phyloP scores from a whole-genome alignment of 2,113 vertebrate species.

The Nesoenas mayeri region DNA sequence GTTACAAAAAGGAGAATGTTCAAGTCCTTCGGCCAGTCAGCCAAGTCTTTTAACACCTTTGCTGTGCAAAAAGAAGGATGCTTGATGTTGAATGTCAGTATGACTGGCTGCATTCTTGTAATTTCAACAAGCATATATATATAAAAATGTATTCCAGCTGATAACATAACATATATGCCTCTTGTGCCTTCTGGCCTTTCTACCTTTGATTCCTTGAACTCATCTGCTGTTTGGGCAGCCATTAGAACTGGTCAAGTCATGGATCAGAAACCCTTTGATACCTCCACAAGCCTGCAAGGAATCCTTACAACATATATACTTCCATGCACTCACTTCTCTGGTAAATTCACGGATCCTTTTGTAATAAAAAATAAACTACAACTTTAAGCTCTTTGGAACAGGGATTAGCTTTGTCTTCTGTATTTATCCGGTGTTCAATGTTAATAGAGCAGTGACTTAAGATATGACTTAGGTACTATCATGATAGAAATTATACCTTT shows the following conservation, averaged over 20 bases:
- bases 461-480: background rate
- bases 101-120: background rate
- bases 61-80: background rate
- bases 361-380: background rate
- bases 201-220: background rate
- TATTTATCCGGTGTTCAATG: background rate
- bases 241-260: background rate
- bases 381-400: background rate
- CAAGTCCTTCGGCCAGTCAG: background rate
- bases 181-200: background rate
- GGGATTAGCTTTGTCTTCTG: background rate
- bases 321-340: background rate
- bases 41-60: background rate
- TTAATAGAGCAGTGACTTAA: background rate
- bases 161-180: background rate
- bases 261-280: background rate
- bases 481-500: background rate
- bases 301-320: background rate
- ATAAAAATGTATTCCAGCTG: background rate
- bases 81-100: background rate
- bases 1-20: background rate
- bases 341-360: background rate
- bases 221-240: background rate
- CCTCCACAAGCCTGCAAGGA: background rate
- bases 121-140: background rate